Base-by-base conservation (phyloP, 2,113 vertebrate species). In the Uria aalge region DNA sequence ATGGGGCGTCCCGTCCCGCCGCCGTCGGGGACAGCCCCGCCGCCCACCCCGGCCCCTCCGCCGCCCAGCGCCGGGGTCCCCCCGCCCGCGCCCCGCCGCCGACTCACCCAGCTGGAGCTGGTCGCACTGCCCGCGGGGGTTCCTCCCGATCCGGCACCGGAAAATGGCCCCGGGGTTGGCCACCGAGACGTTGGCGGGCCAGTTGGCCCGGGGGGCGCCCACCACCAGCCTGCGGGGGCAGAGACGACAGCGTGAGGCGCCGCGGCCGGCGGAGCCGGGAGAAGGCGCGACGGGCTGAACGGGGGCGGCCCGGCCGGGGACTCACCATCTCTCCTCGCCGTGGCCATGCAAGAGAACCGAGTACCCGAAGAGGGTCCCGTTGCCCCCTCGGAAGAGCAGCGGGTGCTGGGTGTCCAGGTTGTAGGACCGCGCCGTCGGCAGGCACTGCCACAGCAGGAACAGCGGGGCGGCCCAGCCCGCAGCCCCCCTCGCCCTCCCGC, bases 331-430 rank as follows among this genome's bases (percentile, higher is more conserved):
- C 30, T 98, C 95, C 20, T 82, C 34, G 79, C 94, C 96, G 64
- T 98, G 97, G n/a, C 97, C 69, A 96, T 99, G 99, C 94, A 99
- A 97, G 71, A 99, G 96, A 45, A 99, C 99, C 1, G 99, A 99
- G 95, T 99, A 99, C 34, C 99, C 99, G 74, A 99, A 99, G 57
- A 99, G 71, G 36, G 99, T 99, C 75, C 98, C 96, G 9, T 90
- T 59, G 9, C 92, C 91, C 9, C 99, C 99, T 2, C 29, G 84
- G 94, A 99, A 99, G 41, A 98, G 88, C 95, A 99, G 85, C 48
- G 98, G 95, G 92, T 98, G 97, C 20, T 98, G 95, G 12, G 98
- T 96, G 97, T 99, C 99, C 96, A 99, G 82, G 95, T 98, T 99
- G 97, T 99, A 99, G 75, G 98, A 92, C 64, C 66, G 90, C 20